These are phyloP conservation scores for Tetragnatha montana DNA, from an alignment of 2,888 invertebrate species.

Conservation along the genomic window DNA sequence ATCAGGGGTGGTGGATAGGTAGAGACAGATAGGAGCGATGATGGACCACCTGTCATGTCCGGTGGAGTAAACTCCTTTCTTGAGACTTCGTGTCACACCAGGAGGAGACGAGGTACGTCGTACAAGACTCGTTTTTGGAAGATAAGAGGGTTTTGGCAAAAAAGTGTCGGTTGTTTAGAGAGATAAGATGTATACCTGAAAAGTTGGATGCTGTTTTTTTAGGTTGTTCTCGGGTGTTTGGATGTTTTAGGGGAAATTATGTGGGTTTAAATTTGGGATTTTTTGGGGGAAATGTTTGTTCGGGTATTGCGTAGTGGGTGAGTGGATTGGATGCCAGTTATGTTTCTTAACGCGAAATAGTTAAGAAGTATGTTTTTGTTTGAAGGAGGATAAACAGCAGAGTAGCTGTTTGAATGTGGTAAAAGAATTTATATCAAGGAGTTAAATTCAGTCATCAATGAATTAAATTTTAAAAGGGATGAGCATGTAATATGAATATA, in stretches of 20 bases:
- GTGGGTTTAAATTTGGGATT: too few species aligned
- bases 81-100: neutral
- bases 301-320: too few species aligned
- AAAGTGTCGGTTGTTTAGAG: neutral
- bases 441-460: too few species aligned
- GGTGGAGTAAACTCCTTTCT: neutral
- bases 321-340: too few species aligned
- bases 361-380: too few species aligned
- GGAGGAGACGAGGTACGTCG: neutral
- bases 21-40: conserved; percentile 36
- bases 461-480: too few species aligned
- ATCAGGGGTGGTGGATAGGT: conserved; percentile 26
- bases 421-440: too few species aligned
- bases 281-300: too few species aligned
- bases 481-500: too few species aligned
- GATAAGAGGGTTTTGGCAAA: neutral
- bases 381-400: too few species aligned
- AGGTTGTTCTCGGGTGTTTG: neutral
- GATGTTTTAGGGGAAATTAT: neutral
- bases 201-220: neutral
- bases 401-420: too few species aligned
- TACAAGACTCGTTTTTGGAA: neutral
- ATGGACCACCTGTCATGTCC: conserved; percentile 36
- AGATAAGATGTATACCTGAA: neutral
- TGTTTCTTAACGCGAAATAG: too few species aligned